These are phyloP conservation scores for Macropus fuliginosus DNA, from an alignment of 2,797 vertebrate genomes.

Conservation along the genomic window DNA sequence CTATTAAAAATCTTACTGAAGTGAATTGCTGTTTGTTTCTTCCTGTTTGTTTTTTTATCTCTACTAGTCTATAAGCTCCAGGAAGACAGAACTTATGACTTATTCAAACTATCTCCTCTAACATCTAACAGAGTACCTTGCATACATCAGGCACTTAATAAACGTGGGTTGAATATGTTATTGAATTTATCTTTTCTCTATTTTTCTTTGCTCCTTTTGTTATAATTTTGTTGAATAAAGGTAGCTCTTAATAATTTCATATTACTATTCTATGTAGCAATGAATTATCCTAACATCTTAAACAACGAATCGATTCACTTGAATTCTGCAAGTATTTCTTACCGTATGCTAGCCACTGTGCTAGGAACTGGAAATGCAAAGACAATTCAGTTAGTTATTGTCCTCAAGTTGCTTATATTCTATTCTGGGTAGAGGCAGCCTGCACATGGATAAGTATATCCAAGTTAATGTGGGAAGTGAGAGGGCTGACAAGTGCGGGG, in stretches of 20 bases:
- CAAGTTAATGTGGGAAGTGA: background rate
- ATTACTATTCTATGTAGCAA: background rate
- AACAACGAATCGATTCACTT: background rate
- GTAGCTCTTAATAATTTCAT: background rate
- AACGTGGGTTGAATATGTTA: background rate
- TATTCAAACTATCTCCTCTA: background rate
- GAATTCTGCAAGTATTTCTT: background rate
- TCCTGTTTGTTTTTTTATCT: slow-evolving; percentile 20
- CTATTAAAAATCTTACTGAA: slow-evolving; percentile 38
- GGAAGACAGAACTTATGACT: background rate
- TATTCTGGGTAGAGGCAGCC: background rate
- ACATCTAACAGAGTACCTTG: background rate
- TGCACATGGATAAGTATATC: background rate
- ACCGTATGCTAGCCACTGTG: background rate
- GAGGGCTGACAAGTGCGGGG: background rate
- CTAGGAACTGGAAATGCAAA: background rate
- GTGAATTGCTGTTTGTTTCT: background rate
- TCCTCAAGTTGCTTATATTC: background rate
- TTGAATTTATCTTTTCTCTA: slow-evolving; percentile 1
- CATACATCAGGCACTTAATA: background rate
- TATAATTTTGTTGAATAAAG: background rate
- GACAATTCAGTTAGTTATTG: background rate
- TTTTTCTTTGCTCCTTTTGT: slow-evolving; percentile 1
- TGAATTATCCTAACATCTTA: background rate
- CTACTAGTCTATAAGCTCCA: background rate